These are phyloP conservation scores for Siderastrea siderea DNA, from an alignment of 92 coral and sea anemone genomes.

Conservation along the genomic window DNA sequence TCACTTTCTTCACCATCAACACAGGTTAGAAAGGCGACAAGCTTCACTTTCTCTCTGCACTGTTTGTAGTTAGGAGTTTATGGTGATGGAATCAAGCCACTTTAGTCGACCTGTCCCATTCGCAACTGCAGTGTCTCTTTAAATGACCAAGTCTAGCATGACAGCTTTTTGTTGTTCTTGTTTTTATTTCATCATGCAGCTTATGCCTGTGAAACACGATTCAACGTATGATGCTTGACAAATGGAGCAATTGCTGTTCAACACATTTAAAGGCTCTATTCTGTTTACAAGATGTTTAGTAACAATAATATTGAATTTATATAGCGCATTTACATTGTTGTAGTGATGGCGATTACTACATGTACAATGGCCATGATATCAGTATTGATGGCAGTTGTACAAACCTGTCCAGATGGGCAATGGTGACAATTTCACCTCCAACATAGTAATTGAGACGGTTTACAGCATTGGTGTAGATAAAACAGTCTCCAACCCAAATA, in stretches of 20 bases:
- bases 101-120: slow-evolving; percentile 13
- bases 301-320: no score
- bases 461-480: slow-evolving; percentile 96
- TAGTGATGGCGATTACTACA: no score
- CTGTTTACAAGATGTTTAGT: no score
- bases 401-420: slow-evolving; percentile 98
- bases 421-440: slow-evolving; percentile 98
- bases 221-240: no score
- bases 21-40: slow-evolving; percentile 41
- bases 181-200: no score
- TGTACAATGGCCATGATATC: neutral
- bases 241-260: no score
- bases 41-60: slow-evolving; percentile 27
- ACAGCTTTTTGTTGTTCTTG: no score
- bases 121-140: slow-evolving; percentile 32
- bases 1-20: slow-evolving; percentile 8
- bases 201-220: no score
- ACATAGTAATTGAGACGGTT: slow-evolving; percentile 96
- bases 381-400: neutral
- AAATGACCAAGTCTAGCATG: neutral
- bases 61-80: slow-evolving; percentile 30
- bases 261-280: no score
- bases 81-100: slow-evolving; percentile 37
- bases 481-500: slow-evolving; percentile 99
- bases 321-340: no score